Evolutionary conservation across 2,113 vertebrate species (phyloP).

Genomic region (Peromyscus leucopus): DNA sequence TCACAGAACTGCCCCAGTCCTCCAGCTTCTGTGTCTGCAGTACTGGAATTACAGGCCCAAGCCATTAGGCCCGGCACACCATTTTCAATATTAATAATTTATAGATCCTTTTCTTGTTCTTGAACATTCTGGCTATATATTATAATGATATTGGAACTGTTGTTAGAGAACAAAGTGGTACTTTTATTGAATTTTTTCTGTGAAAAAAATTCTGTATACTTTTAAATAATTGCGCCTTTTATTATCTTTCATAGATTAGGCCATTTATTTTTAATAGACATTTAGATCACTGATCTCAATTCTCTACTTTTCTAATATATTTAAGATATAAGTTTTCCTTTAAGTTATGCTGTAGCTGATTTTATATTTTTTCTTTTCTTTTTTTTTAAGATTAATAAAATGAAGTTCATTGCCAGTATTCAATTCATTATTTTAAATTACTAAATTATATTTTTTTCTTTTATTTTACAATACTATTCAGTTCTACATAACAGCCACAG

Average conservation of each 20-base stretch:
- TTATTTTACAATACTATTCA: too few species aligned
- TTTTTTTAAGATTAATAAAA: too few species aligned
- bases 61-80: too few species aligned
- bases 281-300: neutral
- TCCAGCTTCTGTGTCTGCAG: neutral
- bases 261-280: neutral
- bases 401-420: too few species aligned
- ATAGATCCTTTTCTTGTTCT: neutral
- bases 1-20: neutral
- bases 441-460: too few species aligned
- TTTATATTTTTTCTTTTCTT: neutral
- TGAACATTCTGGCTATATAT: neutral
- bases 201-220: neutral
- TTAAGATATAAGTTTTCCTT: slow-evolving; percentile 38
- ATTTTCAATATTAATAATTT: neutral
- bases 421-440: too few species aligned
- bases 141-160: neutral
- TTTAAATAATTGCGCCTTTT: neutral
- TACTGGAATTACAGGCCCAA: too few species aligned
- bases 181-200: neutral
- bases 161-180: neutral
- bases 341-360: neutral
- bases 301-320: neutral
- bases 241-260: neutral
- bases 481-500: too few species aligned